These are phyloP conservation scores for Spizaetus ornatus DNA, from an alignment of 2,113 vertebrate species.

Conservation along the genomic window DNA sequence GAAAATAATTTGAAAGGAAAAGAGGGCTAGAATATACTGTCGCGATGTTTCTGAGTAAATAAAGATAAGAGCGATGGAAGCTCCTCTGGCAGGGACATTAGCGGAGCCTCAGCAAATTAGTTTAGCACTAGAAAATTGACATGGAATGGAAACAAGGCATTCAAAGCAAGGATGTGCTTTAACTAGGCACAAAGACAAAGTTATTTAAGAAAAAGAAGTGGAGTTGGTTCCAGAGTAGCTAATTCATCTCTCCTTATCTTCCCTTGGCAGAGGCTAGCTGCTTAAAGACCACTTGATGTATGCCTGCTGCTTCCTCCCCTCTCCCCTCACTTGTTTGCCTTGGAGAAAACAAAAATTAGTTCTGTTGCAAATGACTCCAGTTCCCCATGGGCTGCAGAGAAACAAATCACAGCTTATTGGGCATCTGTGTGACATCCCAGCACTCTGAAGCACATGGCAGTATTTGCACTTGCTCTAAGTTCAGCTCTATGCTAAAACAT, in stretches of 20 bases:
- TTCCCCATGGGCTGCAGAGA: neutral
- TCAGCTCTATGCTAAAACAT: neutral
- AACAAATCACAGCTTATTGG: neutral
- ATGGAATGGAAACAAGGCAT: slow-evolving; percentile 27
- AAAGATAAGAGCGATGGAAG: slow-evolving; percentile 19
- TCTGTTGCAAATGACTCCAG: neutral
- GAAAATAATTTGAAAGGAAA: neutral
- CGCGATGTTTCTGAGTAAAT: slow-evolving; percentile 41
- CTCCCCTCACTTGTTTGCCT: neutral
- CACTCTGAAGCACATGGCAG: neutral
- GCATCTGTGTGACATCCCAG: neutral
- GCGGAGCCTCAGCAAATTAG: slow-evolving; percentile 14
- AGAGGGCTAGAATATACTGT: neutral
- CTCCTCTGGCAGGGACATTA: neutral
- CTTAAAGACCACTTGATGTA: slow-evolving; percentile 20
- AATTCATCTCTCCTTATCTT: slow-evolving; percentile 64
- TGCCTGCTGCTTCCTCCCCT: slow-evolving; percentile 25
- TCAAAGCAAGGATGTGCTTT: slow-evolving; percentile 20
- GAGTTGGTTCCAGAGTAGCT: slow-evolving; percentile 47
- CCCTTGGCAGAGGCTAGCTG: slow-evolving; percentile 33
- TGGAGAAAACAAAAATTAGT: neutral
- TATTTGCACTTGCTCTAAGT: neutral
- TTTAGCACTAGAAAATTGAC: slow-evolving; percentile 38
- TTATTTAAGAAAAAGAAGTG: slow-evolving; percentile 5
- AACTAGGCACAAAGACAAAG: slow-evolving; percentile 15